Evolutionary conservation across 2,888 invertebrate genomes (phyloP).

Genomic region (Alentia gelatinosa): DNA sequence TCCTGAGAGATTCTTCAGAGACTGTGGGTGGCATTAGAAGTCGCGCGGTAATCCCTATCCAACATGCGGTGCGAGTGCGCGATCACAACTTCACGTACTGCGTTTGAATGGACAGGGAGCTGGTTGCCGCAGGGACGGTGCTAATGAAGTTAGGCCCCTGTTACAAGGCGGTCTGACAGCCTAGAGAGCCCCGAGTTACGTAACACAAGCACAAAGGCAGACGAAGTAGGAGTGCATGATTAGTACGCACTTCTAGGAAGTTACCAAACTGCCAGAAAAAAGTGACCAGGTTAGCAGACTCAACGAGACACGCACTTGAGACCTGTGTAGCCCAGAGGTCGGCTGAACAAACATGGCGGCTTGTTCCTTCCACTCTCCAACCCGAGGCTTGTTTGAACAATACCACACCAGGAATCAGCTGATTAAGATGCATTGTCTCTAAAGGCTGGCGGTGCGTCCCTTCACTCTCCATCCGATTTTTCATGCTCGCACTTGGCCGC

Average conservation of each 20-base stretch:
- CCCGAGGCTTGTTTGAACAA: background rate
- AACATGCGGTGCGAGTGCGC: background rate
- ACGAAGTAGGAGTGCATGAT: background rate
- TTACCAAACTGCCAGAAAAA: background rate
- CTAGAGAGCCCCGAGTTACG: background rate
- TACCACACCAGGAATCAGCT: background rate
- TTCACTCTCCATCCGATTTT: no score
- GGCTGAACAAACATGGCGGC: background rate
- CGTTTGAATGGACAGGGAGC: background rate
- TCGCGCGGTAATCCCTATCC: constrained; percentile 4
- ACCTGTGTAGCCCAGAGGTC: background rate
- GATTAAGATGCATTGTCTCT: background rate
- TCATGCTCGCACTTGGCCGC: background rate
- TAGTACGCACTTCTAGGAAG: background rate
- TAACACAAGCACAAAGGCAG: background rate
- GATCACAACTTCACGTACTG: background rate
- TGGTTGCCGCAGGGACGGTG: background rate
- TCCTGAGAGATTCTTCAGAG: background rate
- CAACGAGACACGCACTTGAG: background rate
- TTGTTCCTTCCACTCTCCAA: background rate
- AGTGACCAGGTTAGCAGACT: background rate
- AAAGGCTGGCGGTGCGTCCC: background rate
- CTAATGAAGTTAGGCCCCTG: background rate
- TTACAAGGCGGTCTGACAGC: background rate
- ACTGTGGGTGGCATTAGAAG: background rate